Base-by-base conservation (phyloP, 2,113 vertebrate genomes). In the Erpornis zantholeuca region DNA sequence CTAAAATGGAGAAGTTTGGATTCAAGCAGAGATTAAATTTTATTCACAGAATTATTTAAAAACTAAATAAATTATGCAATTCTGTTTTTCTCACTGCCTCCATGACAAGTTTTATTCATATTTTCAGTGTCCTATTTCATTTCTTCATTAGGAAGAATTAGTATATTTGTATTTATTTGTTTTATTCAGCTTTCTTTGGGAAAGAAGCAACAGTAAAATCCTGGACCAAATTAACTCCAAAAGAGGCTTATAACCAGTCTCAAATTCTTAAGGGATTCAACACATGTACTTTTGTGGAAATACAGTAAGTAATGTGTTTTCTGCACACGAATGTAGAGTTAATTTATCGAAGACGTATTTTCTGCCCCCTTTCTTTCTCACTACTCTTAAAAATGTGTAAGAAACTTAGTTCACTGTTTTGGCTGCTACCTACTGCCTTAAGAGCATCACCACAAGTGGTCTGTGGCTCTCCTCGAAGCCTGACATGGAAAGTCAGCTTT, bases 241-340 rank as follows among this genome's bases (percentile, higher is more conserved):
- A 54, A 83, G 5, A 59, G 6, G 2, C 10, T 56, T 59, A 59
- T 7, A 44, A 66, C 3, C 3, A 35, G 6, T 13, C 12, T 38
- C 19, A 68, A 49, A 38, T 60, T 83, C 36, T 61, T 70, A 9
- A 71, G 52, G 2, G 49, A 42, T 53, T 7, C 11, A 66, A 20
- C 1, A 2, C 3, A 68, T 0, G 0, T 36, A 28, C 11, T 10
- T 24, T 49, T 59, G 5, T 6, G 28, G 18, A 77, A 86, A 60
- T 5, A 47, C 3, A 18, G 4, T 15, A 68, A 40, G 7, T 36
- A 57, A 36, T 59, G 12, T 49, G 5, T 45, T 81, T 84, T 77
- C 73, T 69, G 10, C n/a, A 44, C 6, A 56, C 10, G 71, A 76
- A 76, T 9, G 0, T 56, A 69, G 65, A 49, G 6, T 66, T 71